phyloP scores from a whole-genome alignment of 37 sponge, comb jelly and placozoan genomes.

The Tethya wilhelma region DNA sequence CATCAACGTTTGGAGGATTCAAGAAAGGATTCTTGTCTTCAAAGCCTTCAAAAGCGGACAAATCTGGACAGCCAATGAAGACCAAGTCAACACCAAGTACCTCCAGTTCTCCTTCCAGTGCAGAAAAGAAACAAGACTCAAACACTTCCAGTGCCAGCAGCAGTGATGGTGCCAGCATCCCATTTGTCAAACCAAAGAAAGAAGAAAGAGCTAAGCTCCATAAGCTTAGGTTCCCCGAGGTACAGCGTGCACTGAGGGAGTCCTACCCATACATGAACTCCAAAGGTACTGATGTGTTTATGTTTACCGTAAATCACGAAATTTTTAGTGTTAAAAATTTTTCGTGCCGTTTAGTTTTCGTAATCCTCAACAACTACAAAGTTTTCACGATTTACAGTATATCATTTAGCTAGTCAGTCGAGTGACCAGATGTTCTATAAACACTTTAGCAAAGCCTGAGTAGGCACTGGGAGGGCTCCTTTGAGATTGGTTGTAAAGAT shows the following conservation, averaged over 20 bases:
- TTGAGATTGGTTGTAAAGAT: not conserved
- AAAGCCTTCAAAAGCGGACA: not conserved
- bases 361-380: too few relatives aligned
- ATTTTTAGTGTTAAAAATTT: too few relatives aligned
- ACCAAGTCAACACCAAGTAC: not conserved
- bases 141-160: not conserved
- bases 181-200: conserved; percentile 32
- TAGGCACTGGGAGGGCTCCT: too few relatives aligned
- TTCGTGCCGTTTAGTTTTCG: too few relatives aligned
- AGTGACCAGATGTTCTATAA: not conserved
- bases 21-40: conserved; percentile 75
- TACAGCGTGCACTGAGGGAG: conserved; percentile 75
- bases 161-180: conserved; percentile 7
- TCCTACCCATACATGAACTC: conserved; percentile 35
- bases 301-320: not conserved
- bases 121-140: not conserved
- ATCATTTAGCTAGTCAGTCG: not conserved
- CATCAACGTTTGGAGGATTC: conserved; percentile 67
- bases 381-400: too few relatives aligned
- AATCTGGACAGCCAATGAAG: not conserved
- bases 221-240: conserved; percentile 57
- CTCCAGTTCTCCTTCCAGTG: not conserved
- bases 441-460: too few relatives aligned
- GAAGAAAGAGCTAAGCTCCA: not conserved
- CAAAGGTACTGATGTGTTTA: conserved; percentile 35